Evolutionary conservation across 2,113 vertebrate species (phyloP).

Genomic region (Helogale parvula): DNA sequence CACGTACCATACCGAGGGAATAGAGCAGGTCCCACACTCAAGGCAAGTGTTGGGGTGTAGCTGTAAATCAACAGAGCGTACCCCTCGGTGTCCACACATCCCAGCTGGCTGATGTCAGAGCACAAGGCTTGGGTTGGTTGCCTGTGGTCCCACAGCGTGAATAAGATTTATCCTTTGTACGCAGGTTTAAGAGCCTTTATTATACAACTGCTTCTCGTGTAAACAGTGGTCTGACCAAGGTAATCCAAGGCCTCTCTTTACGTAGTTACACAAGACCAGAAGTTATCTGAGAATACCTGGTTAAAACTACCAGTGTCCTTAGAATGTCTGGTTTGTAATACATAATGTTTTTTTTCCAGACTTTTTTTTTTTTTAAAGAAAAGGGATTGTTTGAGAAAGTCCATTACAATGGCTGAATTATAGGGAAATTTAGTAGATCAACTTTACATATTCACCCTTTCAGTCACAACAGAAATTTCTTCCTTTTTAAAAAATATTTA

Average conservation of each 20-base stretch:
- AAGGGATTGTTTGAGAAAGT: background rate
- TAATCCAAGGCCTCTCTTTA: background rate
- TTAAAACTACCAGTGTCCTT: background rate
- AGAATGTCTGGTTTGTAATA: background rate
- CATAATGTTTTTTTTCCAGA: background rate
- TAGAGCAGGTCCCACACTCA: rapidly evolving
- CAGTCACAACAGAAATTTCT: background rate
- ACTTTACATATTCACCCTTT: background rate
- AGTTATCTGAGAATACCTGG: background rate
- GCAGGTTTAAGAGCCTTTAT: background rate
- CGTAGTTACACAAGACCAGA: background rate
- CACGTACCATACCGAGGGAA: rapidly evolving
- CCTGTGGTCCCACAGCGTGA: no score
- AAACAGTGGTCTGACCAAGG: background rate
- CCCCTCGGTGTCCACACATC: rapidly evolving
- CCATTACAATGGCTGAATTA: background rate
- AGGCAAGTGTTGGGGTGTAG: rapidly evolving
- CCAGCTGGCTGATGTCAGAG: rapidly evolving
- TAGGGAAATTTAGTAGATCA: background rate
- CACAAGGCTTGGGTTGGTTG: rapidly evolving
- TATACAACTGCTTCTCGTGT: background rate
- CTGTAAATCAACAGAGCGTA: rapidly evolving
- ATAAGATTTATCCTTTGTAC: background rate
- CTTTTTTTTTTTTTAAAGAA: background rate
- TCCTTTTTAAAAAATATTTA: no score